Evolutionary conservation across 1,140 invertebrate genomes (phyloP).

Genomic region (Monomorium pharaonis): DNA sequence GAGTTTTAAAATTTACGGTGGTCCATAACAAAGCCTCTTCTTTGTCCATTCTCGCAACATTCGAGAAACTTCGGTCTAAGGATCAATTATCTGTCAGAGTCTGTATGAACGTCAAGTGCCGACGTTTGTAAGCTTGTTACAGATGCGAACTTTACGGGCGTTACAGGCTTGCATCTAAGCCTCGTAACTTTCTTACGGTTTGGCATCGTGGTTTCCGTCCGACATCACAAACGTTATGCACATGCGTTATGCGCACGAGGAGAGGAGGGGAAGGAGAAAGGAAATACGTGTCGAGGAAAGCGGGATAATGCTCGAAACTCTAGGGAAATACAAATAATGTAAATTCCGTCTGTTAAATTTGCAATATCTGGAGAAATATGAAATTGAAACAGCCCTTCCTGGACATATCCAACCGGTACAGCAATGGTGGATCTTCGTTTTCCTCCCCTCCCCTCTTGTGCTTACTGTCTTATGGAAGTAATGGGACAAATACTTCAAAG

Average conservation of each 20-base stretch:
- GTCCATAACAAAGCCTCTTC: not conserved
- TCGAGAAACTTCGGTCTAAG: constrained; percentile 6
- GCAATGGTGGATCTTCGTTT: not conserved
- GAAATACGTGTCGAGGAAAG: not conserved
- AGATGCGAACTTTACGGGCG: constrained; percentile 13
- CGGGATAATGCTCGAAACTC: constrained; percentile 26
- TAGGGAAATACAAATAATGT: constrained; percentile 44
- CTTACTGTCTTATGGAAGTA: not conserved
- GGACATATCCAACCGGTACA: constrained; percentile 21
- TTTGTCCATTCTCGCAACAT: not conserved
- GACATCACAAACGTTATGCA: not conserved
- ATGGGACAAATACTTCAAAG: not conserved
- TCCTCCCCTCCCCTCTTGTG: not conserved
- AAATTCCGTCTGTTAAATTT: constrained; percentile 40
- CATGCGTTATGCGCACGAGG: not conserved
- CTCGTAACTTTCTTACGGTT: constrained; percentile 40
- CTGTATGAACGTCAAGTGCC: not conserved
- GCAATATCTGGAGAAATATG: constrained; percentile 49
- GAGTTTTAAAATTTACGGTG: not conserved
- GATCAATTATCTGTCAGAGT: constrained; percentile 26
- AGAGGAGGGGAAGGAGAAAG: too few relatives aligned
- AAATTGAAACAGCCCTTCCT: constrained; percentile 53
- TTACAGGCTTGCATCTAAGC: constrained; percentile 45
- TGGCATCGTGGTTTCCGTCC: not conserved
- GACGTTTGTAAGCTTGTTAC: constrained; percentile 40